A percentile compares a stretch with the other conserved stretches of the same genome.
Evolutionary conservation across 2,797 vertebrate genomes (phyloP).

Genomic region (Nyctalus aviator): DNA sequence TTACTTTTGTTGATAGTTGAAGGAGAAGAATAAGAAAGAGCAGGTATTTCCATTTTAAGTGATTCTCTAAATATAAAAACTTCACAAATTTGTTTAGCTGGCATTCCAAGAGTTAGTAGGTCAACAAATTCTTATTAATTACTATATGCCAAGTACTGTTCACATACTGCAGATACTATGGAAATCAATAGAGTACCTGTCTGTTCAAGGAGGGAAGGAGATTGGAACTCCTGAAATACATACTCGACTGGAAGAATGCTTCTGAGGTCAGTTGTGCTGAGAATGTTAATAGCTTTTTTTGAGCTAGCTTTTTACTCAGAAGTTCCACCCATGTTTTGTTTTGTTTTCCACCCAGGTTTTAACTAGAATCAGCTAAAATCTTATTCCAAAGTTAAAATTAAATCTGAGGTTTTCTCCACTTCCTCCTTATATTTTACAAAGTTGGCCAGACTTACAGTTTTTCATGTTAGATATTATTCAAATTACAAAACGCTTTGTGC

Average conservation of each 20-base stretch:
- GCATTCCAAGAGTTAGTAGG: background rate
- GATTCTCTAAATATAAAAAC: constrained; percentile 32
- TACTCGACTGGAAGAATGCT: background rate
- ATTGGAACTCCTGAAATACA: background rate
- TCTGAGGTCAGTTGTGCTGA: background rate
- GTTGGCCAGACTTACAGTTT: background rate
- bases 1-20: constrained; percentile 2
- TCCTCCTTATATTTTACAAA: constrained; percentile 56
- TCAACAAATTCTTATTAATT: constrained; percentile 30
- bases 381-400: constrained; percentile 51
- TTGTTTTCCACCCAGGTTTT: background rate
- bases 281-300: background rate
- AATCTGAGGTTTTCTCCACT: constrained; percentile 59
- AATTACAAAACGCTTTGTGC: constrained; percentile 33
- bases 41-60: constrained; percentile 49
- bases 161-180: background rate
- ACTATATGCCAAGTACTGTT: background rate
- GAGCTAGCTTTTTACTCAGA: constrained; percentile 22
- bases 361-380: background rate
- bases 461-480: constrained; percentile 22
- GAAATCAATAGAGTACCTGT: background rate
- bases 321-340: background rate
- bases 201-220: background rate
- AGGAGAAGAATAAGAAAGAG: background rate
- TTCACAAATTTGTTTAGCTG: constrained; percentile 35